Percentiles rank a stretch among this genome's conserved stretches.
Evolutionary conservation across 2,113 vertebrate species (phyloP).

Genomic region (Hucho hucho): DNA sequence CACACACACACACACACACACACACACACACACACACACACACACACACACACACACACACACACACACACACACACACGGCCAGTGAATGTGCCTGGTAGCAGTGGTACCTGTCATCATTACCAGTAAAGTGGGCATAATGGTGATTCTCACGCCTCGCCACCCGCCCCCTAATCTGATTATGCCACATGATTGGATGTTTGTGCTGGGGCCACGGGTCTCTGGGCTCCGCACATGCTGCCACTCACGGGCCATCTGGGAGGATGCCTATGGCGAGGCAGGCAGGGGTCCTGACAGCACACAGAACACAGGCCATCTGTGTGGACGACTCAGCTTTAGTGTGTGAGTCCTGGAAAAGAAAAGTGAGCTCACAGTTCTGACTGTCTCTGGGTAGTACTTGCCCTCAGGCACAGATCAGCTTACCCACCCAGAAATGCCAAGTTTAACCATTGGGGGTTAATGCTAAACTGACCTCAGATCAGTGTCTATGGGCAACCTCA

Average conservation of each 20-base stretch:
- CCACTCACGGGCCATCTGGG: slow-evolving; percentile 35
- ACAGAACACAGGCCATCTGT: slow-evolving; percentile 23
- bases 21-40: slow-evolving; percentile 25
- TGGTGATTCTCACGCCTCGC: slow-evolving; percentile 33
- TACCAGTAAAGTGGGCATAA: slow-evolving; percentile 41
- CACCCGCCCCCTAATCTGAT: slow-evolving; percentile 41
- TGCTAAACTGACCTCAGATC: too few species aligned
- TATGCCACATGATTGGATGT: slow-evolving; percentile 55
- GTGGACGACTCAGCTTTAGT: not conserved
- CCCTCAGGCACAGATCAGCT: too few species aligned
- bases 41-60: slow-evolving; percentile 10
- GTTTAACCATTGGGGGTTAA: too few species aligned
- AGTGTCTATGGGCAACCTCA: too few species aligned
- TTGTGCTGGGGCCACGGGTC: slow-evolving; percentile 16
- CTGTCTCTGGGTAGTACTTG: too few species aligned
- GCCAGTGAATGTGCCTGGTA: not conserved
- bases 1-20: too few species aligned
- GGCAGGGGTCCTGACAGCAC: slow-evolving; percentile 9
- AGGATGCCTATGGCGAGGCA: slow-evolving; percentile 5
- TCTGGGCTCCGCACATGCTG: slow-evolving; percentile 13
- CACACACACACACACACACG: slow-evolving; percentile 1
- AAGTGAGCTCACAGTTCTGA: slow-evolving; percentile 2
- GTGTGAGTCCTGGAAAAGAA: not conserved
- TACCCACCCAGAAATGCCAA: too few species aligned
- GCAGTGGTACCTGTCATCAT: slow-evolving; percentile 13